Evolutionary conservation across 1,140 invertebrate genomes (phyloP), one percentile per base, ranked within the genome.

Genomic region (Cyclargus thomasi): DNA sequence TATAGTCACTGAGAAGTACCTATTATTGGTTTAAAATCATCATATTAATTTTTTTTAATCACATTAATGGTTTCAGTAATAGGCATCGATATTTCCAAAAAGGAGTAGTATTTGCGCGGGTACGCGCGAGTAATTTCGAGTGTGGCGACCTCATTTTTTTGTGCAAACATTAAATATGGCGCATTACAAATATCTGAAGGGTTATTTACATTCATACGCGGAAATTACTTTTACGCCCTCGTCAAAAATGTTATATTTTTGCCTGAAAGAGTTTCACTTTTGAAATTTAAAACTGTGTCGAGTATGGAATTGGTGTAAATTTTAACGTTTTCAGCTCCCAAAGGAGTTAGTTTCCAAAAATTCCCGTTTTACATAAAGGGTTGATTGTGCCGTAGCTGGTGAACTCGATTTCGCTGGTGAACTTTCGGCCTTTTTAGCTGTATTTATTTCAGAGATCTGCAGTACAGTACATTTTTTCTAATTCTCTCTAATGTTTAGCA

Each of bases 171-270:
- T 47, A 47, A 47, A 47, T 47, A 47, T 47, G 39, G 39, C 39
- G 39, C 39, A 47, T 47, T 47, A 47, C 39, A 47, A 47, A 47
- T 47, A 47, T 47, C 39, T 47, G 39, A 47, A 47, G 39, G 39
- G 39, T 47, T 47, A 47, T 16, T 47, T 16, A 16, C 29, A 16
- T 47, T 47, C 39, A 47, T 47, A 47, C 14, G 39, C 10, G 39
- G 14, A 47, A 47, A 47, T 47, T 47, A 47, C 39, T 47, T 47
- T 47, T 47, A 47, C 39, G 39, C 39, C 39, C 39, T 11, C 39
- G 39, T 16, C 14, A 47, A 47, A 47, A 47, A 47, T 47, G 14
- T 47, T 47, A 29, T 8, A 29, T 47, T 47, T 14, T 16, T 16
- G 39, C 39, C 14, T 47, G 14, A 47, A 47, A 47, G 10, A 47